Conservation (phyloP, 1,140 invertebrate species). For the Eriosoma lanigerum region DNA sequence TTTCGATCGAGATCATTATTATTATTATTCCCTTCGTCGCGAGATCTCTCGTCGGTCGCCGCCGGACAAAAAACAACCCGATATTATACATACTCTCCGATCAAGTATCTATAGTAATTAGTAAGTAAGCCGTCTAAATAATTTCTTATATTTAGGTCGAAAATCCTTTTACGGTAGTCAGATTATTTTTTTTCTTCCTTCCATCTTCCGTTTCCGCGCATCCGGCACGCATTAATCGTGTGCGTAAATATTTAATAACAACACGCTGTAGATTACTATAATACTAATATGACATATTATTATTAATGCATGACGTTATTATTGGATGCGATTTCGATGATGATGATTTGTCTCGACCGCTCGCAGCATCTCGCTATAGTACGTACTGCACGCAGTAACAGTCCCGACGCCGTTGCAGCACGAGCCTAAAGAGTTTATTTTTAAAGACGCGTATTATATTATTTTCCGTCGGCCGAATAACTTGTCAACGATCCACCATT, state of each 20-base stretch:
- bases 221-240: no score
- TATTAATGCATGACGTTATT: no score
- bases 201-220: background rate
- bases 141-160: background rate
- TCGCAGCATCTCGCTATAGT: no score
- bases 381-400: background rate
- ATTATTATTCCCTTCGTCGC: background rate
- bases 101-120: background rate
- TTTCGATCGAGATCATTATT: no score
- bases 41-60: background rate
- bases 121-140: no score
- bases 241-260: no score
- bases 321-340: no score
- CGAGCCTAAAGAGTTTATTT: slow-evolving; percentile 27
- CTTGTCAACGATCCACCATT: slow-evolving; percentile 31
- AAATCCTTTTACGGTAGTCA: background rate
- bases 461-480: slow-evolving; percentile 24
- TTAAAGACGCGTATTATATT: slow-evolving; percentile 23
- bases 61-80: background rate
- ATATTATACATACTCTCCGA: background rate
- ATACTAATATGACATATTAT: no score
- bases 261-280: no score
- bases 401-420: background rate
- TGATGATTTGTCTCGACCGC: no score
- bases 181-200: background rate